These are phyloP conservation scores for Holotrichia oblita DNA, from an alignment of 1,140 invertebrate genomes.

Conservation along the genomic window DNA sequence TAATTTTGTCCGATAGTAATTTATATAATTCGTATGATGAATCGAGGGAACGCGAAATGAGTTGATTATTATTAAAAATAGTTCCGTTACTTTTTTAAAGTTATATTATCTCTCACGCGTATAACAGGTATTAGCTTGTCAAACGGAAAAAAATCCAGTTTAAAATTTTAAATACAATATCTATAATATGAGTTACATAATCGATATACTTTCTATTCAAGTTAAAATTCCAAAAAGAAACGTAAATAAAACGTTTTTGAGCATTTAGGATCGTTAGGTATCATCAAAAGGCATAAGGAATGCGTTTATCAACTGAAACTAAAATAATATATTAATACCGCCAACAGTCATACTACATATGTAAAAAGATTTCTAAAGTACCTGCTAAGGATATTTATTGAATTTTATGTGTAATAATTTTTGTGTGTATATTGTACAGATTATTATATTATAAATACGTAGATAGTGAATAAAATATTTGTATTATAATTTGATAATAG, in stretches of 20 bases:
- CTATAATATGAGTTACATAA: background rate
- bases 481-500: slow-evolving; percentile 29
- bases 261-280: background rate
- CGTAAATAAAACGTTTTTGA: background rate
- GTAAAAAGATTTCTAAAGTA: slow-evolving; percentile 50
- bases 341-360: slow-evolving; percentile 54
- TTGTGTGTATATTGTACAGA: slow-evolving; percentile 46
- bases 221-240: slow-evolving; percentile 4
- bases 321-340: background rate
- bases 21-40: slow-evolving; percentile 1
- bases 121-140: background rate
- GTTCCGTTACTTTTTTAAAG: background rate
- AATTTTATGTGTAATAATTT: slow-evolving; percentile 44
- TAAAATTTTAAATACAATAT: slow-evolving; percentile 3
- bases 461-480: slow-evolving; percentile 35
- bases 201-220: background rate
- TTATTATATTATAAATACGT: slow-evolving; percentile 41
- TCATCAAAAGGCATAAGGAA: background rate
- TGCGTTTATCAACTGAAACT: slow-evolving; percentile 13
- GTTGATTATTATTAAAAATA: background rate
- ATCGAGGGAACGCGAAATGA: background rate
- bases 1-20: background rate
- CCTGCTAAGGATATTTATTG: slow-evolving; percentile 59
- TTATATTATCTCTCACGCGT: no score
- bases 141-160: background rate